Percentiles rank a stretch among this genome's conserved stretches.
These are phyloP conservation scores for Rhincodon typus DNA, from an alignment of 2,797 vertebrate species.

Conservation along the genomic window DNA sequence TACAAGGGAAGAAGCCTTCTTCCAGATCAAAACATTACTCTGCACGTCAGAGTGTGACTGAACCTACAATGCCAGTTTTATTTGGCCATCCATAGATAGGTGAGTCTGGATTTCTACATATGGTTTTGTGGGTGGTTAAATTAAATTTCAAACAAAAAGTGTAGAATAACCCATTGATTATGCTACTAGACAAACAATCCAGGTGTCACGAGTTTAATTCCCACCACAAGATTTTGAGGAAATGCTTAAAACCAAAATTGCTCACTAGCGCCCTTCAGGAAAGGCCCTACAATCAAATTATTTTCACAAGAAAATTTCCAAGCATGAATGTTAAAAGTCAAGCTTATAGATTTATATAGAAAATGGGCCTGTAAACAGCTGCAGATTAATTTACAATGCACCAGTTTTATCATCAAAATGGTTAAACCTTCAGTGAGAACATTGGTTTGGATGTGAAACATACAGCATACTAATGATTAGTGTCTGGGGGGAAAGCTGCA, in stretches of 20 bases:
- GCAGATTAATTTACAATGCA: not conserved
- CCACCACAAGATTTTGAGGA: not conserved
- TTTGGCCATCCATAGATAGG: not conserved
- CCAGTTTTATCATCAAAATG: not conserved
- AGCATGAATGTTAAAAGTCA: not conserved
- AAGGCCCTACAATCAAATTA: not conserved
- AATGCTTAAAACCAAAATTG: not conserved
- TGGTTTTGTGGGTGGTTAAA: not conserved
- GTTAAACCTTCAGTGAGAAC: not conserved
- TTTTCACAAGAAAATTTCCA: not conserved
- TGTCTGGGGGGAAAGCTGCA: not conserved
- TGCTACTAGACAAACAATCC: not conserved
- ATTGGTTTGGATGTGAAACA: not conserved
- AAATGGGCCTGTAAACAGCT: not conserved
- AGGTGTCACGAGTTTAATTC: not conserved
- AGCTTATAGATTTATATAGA: no score
- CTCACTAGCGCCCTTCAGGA: not conserved
- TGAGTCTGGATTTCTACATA: not conserved
- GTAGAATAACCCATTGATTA: not conserved
- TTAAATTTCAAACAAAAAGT: not conserved
- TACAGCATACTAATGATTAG: not conserved
- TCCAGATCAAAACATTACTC: not conserved
- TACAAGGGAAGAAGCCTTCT: not conserved
- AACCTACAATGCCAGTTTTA: not conserved
- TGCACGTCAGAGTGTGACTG: not conserved